Evolutionary conservation across 2,888 invertebrate genomes (phyloP), one percentile per base, ranked within the genome.

Genomic region (Melipona bicolor): DNA sequence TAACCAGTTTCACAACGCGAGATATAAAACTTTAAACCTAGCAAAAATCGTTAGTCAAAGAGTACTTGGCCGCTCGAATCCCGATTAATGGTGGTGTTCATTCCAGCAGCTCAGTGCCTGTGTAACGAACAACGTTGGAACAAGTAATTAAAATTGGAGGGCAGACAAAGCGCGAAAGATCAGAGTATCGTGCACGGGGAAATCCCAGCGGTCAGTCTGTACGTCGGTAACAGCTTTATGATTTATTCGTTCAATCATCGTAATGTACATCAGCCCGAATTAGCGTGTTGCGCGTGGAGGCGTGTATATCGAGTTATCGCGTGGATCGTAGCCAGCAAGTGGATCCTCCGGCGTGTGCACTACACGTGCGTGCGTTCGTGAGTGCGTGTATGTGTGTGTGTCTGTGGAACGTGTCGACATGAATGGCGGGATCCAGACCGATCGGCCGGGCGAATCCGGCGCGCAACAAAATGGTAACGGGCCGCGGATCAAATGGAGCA

Each of bases 221-320:
- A 19, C 21, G 27, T 36, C 15, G 65, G 73, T 79, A 77, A 80
- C 80, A 77, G 74, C 77, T 81, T 80, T 85, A 80, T 81, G 85
- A 84, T 85, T 85, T 84, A 84, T 81, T 84, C 85, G 85, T 77
- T 81, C 81, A 79, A 86, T 88, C 86, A 82, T 81, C 67, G 88
- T 84, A 84, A 88, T 86, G 79, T 54, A 76, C 81, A 75, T 81
- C 83, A 43, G 59, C 6, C 21, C 64, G 81, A 76, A 81, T 80
- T 76, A 82, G 64, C 69, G 83, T 15, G 49, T 61, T 21, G 77
- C 61, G 76, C 73, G 76, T 49, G 75, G 71, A 79, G 68, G 61
- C 75, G 65, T 73, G 68, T 24, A 79, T 83, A 88, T 88, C 88
- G 87, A 88, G 85, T 88, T 89, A 89, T 81, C 83, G 81, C 77